Evolutionary conservation across 1,140 invertebrate genomes (phyloP).

Genomic region (Trinorchestia longiramus): DNA sequence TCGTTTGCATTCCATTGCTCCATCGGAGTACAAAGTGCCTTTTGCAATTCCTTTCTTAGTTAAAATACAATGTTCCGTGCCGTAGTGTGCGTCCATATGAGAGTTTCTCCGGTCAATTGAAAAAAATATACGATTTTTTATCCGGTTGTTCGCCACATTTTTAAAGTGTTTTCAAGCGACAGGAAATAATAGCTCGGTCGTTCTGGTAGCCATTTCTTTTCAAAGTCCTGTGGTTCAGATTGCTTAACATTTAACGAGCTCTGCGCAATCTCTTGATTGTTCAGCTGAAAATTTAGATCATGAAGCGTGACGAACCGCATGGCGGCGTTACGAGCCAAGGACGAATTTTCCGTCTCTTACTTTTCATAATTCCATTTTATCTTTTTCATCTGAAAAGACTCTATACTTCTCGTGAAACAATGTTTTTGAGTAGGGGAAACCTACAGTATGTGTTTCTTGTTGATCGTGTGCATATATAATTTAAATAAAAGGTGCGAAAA

Average conservation of each 20-base stretch:
- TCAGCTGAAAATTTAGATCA: conserved; percentile 13
- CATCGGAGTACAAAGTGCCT: background rate
- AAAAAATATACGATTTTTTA: background rate
- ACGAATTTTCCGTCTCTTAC: background rate
- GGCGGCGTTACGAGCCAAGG: background rate
- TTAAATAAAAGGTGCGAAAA: background rate
- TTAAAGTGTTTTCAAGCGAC: background rate
- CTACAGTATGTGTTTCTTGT: background rate
- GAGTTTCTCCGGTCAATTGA: background rate
- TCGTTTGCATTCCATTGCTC: background rate
- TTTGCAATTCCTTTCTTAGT: background rate
- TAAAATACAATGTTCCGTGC: background rate
- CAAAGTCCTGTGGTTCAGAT: background rate
- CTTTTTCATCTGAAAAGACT: background rate
- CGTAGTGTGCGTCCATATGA: background rate
- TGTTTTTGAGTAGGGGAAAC: background rate
- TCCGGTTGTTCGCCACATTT: background rate
- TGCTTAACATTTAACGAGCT: conserved; percentile 28
- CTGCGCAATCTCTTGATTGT: conserved; percentile 32
- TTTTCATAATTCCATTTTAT: background rate
- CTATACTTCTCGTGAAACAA: background rate
- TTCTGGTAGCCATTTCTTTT: background rate
- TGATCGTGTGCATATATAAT: background rate
- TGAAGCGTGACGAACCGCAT: background rate
- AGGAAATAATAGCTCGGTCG: background rate